Base-by-base conservation (phyloP, 92 coral and sea anemone genomes). In the Epizoanthus scotinus region DNA sequence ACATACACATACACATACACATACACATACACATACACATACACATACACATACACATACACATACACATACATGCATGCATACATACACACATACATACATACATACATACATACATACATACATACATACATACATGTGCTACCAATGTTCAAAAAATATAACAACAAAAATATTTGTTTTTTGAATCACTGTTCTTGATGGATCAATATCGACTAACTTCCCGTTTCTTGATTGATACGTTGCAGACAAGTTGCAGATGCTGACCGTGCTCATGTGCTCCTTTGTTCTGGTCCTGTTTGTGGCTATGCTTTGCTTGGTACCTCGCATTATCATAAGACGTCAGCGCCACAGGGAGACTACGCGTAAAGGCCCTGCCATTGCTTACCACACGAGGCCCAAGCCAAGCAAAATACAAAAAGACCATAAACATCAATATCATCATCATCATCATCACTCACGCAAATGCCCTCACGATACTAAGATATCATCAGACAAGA, bases 191-290 rank as follows among this genome's bases (percentile, higher is more conserved):
- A 26, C 15, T 21, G 5, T 40, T 19, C 15, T 26, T 42, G 10
- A 25, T 38, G 3, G 29, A 15, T 27, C 21, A 10, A 18, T 4
- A 24, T 12, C 19, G 21, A 36, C 25, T 19, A 9, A 18, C 47
- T 67, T 20, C 15, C 8, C 19, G 40, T 0, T 8, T 9, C 21
- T 19, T 42, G 20, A 36, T 52, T 73, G 15, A 54, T 53, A 28
- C 8, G 29, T 75, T 75, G 24, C 81, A 75, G 81, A 36, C 15
- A 75, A 75, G 19, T 20, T 75, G 21, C 81, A 75, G 53, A 29
- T 75, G 26, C 49, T 75, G 68, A 75, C 68, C 19, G 81, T 57
- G 2, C 21, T 75, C n/a, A 58, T 75, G 68, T 75, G 81, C 28
- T 58, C 81, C 9, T 49, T 75, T 20, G 67, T 75, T 4, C 13